Evolutionary conservation across 2,888 invertebrate genomes (phyloP).

Genomic region (Mesochorus sp.): DNA sequence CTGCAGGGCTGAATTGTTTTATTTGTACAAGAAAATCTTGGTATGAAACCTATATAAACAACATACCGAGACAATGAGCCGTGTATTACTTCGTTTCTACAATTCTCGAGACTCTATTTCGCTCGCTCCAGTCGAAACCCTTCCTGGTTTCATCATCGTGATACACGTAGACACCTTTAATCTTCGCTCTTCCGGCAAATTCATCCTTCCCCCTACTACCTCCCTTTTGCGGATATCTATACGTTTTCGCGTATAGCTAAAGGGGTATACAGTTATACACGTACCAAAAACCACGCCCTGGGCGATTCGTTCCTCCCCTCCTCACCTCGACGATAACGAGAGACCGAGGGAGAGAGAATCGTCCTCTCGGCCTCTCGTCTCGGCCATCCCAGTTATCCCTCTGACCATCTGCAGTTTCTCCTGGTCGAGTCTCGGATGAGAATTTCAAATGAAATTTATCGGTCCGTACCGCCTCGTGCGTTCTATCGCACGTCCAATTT

Average conservation of each 20-base stretch:
- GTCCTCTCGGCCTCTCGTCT: constrained; percentile 33
- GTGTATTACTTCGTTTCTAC: not conserved
- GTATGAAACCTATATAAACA: too few relatives aligned
- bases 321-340: constrained; percentile 1
- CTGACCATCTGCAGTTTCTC: constrained; percentile 52
- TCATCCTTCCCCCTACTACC: too few relatives aligned
- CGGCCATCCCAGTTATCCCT: constrained; percentile 37
- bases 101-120: not conserved
- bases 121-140: not conserved
- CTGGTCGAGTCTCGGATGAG: constrained; percentile 38
- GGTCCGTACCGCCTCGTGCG: constrained; percentile 43
- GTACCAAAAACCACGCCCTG: constrained; percentile 19
- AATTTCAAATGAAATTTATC: constrained; percentile 60
- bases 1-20: too few relatives aligned
- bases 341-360: constrained; percentile 7
- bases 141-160: not conserved
- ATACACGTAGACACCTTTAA: constrained; percentile 47
- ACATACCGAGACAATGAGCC: too few relatives aligned
- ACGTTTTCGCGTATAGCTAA: constrained; percentile 8
- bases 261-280: constrained; percentile 17
- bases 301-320: constrained; percentile 1
- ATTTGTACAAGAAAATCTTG: too few relatives aligned
- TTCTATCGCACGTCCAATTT: constrained; percentile 53
- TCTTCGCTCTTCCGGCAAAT: constrained; percentile 40
- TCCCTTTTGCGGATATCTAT: constrained; percentile 19